Percentiles rank a stretch among this genome's conserved stretches.
Evolutionary conservation across 37 sponge, comb jelly and placozoan species (phyloP).

Genomic region (Spongia lamella): DNA sequence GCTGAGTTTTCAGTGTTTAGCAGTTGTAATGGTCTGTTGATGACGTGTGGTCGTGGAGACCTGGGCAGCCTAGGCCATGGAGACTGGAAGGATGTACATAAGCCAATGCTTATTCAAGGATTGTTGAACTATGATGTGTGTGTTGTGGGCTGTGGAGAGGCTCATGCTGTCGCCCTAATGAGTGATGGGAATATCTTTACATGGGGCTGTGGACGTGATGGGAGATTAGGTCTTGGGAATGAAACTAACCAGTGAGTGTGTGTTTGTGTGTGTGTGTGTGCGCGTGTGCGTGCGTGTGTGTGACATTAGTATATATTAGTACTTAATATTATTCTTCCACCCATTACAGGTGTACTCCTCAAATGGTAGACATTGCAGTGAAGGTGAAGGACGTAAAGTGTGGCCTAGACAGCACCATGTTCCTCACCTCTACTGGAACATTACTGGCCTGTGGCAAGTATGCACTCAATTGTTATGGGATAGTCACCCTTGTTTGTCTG

Average conservation of each 20-base stretch:
- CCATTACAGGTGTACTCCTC: constrained; percentile 13
- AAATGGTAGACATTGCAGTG: constrained; percentile 28
- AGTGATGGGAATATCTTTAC: constrained; percentile 72
- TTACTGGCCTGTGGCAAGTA: constrained; percentile 92
- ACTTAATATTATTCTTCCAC: too few relatives aligned
- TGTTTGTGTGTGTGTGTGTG: neutral
- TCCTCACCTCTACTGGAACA: constrained; percentile 81
- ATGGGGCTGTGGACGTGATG: constrained; percentile 83
- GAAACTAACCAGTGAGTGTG: constrained; percentile 60
- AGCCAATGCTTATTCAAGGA: constrained; percentile 73
- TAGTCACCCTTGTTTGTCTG: too few relatives aligned
- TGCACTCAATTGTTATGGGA: too few relatives aligned
- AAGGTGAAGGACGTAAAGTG: constrained; percentile 60
- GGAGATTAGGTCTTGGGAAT: constrained; percentile 83
- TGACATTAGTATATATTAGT: too few relatives aligned
- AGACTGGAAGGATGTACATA: constrained; percentile 51
- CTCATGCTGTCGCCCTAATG: constrained; percentile 78
- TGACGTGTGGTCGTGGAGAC: constrained; percentile 87
- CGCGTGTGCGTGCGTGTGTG: constrained; percentile 10
- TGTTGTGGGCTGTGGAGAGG: constrained; percentile 67
- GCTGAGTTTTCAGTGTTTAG: constrained; percentile 86
- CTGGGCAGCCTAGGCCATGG: constrained; percentile 77
- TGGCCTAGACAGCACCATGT: constrained; percentile 92
- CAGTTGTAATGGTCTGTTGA: constrained; percentile 87
- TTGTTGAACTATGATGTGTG: constrained; percentile 53